phyloP scores from a whole-genome alignment of 2,888 invertebrate genomes.

The Rhyacophila evoluta region DNA sequence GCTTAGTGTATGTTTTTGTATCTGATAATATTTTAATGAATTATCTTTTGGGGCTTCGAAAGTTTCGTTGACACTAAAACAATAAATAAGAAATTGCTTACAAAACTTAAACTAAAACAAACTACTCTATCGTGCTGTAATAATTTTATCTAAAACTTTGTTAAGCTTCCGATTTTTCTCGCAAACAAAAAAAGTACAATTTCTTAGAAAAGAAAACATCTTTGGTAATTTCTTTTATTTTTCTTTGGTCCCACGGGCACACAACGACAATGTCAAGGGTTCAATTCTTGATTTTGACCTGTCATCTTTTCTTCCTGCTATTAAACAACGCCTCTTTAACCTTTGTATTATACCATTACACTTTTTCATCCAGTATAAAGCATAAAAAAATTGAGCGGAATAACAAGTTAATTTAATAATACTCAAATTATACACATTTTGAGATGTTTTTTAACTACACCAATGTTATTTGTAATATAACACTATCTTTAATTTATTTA shows the following conservation, averaged over 20 bases:
- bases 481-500: too few species aligned
- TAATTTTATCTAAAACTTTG: slow-evolving; percentile 16
- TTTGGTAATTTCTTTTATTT: slow-evolving; percentile 17
- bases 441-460: too few species aligned
- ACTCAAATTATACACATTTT: too few species aligned
- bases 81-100: slow-evolving; percentile 10
- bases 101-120: slow-evolving; percentile 8
- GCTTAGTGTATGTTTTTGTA: too few species aligned
- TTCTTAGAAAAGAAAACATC: slow-evolving; percentile 17
- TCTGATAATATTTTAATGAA: not conserved
- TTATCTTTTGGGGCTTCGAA: not conserved
- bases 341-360: too few species aligned
- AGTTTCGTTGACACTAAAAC: not conserved
- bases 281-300: slow-evolving; percentile 18
- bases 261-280: slow-evolving; percentile 7
- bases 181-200: slow-evolving; percentile 14
- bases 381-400: too few species aligned
- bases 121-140: slow-evolving; percentile 6
- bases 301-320: not conserved
- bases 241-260: not conserved
- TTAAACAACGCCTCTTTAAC: slow-evolving; percentile 1
- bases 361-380: too few species aligned
- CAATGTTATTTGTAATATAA: too few species aligned
- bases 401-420: too few species aligned
- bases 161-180: slow-evolving; percentile 14